Base-by-base conservation (phyloP, 2,888 invertebrate species). In the Hesperia comma region DNA sequence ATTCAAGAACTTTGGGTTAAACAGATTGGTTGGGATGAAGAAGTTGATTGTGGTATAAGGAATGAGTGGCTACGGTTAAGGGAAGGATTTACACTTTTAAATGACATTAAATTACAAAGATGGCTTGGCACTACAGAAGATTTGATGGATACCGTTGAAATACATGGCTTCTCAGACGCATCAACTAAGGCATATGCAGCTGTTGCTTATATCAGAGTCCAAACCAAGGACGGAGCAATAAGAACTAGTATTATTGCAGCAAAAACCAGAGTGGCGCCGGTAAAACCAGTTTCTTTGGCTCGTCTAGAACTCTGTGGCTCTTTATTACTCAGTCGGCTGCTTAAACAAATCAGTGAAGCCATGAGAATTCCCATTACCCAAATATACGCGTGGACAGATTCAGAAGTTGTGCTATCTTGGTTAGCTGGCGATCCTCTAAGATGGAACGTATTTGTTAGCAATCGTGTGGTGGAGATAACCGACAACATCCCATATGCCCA, bases 1-100 rank as follows among this genome's bases (percentile, higher is more conserved):
- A 72, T 74, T 8, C 73, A 74, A 64, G 58, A 58, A 37, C 19
- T 74, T 3, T 74, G 74, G 73, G 17, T 72, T 26, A 54, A 63
- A 8, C 67, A 70, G 6, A 7, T 72, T 0, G 41, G 10, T 3
- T 75, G 75, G 75, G 73, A 75, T 55, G 69, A 71, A 40, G 49
- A 61, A 6, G 66, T 70, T 46, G 63, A 67, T 37, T 53, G 37
- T 3, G 41, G 46, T 19, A 15, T 61, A 0, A 55, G 41, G 14
- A 43, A 15, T n/a, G 56, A 56, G 21, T 61, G 60, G 55, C 2
- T 55, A 21, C 51, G 51, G n/a, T 64, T 54, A 60, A 54, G 8
- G 2, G 17, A 49, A 19, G 49, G 49, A 49, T 49, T 49, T 49
- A 8, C 5, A 49, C 8, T 19, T 49, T 49, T 49, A 19, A 33